Base-by-base conservation (phyloP, 2,113 vertebrate species). In the Vombatus ursinus region DNA sequence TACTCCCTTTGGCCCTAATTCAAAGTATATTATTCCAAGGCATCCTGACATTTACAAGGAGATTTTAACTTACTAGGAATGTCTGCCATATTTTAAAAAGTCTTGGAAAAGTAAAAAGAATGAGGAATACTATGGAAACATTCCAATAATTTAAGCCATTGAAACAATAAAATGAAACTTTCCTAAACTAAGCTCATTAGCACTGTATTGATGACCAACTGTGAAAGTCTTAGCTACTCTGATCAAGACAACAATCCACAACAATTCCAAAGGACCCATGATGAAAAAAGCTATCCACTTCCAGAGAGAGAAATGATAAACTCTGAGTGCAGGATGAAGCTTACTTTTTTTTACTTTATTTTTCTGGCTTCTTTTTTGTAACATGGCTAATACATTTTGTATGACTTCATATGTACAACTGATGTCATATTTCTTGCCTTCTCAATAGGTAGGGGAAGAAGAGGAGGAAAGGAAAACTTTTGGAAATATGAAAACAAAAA, bases 1-100 rank as follows among this genome's bases (percentile, higher is more conserved):
- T 16, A 92, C 95, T 96, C 96, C 94, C 95, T 96, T 94, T 47
- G 93, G 89, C 92, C 92, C 53, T 53, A 52, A 95, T 31, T 95
- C 94, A 96, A 77, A 93, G 93, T 50, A n/a, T 57, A 93, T 77
- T 16, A 26, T 24, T 54, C 37, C 61, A 77, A 77, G 37, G 37
- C 12, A 77, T 77, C 14, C 5, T 77, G 37, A 77, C 31, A n/a
- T 77, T 77, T 77, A 77, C 14, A 19, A 68, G 31, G 31, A 77
- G 57, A 77, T 19, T n/a, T 77, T 77, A 77, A n/a, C 37, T 77
- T 77, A 77, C 5, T 77, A 77, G 61, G 31, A 77, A 77, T 77
- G 37, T 37, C 16, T 77, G 61, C 14, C 37, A 77, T 77, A n/a
- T 77, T 68, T 77, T 77, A n/a, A 77, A 68, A 77, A 77, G 37